Evolutionary conservation across 2,888 invertebrate genomes (phyloP), one percentile per base, ranked within the genome.

Genomic region (Harpagoxenus sublaevis): DNA sequence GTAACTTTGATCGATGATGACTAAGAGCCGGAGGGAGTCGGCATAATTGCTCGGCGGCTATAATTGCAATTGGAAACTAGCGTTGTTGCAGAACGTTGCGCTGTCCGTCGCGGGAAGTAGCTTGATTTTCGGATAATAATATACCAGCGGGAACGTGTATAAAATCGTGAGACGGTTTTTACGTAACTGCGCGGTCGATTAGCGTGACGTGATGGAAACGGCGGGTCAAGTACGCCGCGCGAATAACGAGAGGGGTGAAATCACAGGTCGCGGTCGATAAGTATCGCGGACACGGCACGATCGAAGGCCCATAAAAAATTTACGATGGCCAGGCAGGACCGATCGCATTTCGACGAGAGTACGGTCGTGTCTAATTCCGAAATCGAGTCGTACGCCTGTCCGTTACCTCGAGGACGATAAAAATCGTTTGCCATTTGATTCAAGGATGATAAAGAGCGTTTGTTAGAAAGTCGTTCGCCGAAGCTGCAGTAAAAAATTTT

Each of bases 91-190:
- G 31, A 45, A 60, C 73, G 15, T n/a, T 31, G 23, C 6, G 23
- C 9, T 66, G 57, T 55, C 42, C 5, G 15, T 15, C 31, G n/a
- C 31, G 31, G 42, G 66, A 78, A 15, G 5, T 0, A 39, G 31
- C 42, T 65, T 45, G 66, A 78, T 66, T 66, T 78, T 39, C 42
- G 31, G 45, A 57, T 78, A 78, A 78, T 57, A 57, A 68, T 57
- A 45, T 45, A 68, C 3, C 45, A n/a, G n/a, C 18, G 45, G 42
- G 68, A 75, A 48, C n/a, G 31, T 51, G 31, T 51, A 66, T 68
- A 45, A 68, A 78, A 57, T 57, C 78, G 55, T 78, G 57, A 9
- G 55, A 55, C 45, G 68, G n/a, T 68, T 78, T 78, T 68, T 78
- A 45, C 66, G 68, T 78, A 78, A 68, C 45, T 23, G 66, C 28